Conservation (phyloP, 2,888 invertebrate genomes). For the Idaea aversata region DNA sequence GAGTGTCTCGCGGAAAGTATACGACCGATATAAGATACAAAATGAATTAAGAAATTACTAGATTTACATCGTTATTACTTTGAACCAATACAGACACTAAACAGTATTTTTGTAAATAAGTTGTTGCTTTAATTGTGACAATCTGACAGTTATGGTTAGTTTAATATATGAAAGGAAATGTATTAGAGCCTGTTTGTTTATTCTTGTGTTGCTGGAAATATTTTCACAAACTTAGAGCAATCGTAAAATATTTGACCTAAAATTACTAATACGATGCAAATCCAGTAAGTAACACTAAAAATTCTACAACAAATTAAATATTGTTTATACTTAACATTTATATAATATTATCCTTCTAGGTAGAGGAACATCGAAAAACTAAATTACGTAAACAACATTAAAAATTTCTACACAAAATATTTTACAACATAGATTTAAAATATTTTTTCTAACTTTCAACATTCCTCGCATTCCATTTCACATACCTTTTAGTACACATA, state of each 20-base stretch:
- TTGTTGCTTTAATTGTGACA: no score
- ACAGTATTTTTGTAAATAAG: no score
- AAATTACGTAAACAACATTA: conserved; percentile 40
- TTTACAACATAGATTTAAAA: conserved; percentile 4
- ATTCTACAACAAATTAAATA: conserved; percentile 25
- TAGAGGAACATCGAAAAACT: conserved; percentile 64
- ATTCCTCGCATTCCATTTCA: not conserved
- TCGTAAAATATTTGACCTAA: conserved; percentile 7
- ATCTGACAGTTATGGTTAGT: not conserved
- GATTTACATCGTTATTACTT: not conserved
- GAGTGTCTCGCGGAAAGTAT: not conserved
- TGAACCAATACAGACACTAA: not conserved
- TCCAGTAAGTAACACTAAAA: conserved; percentile 3
- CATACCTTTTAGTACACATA: not conserved
- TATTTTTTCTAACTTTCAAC: not conserved
- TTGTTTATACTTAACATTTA: conserved; percentile 10
- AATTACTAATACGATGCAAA: not conserved
- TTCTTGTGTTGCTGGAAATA: not conserved
- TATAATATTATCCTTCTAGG: conserved; percentile 25
- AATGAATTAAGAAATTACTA: conserved; percentile 4
- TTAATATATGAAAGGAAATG: not conserved
- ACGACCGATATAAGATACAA: conserved; percentile 1
- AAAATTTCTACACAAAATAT: conserved; percentile 31
- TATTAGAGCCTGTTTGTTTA: not conserved
- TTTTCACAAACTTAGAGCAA: conserved; percentile 4